Evolutionary conservation across 2,797 vertebrate genomes (phyloP).

Genomic region (Limosa lapponica): DNA sequence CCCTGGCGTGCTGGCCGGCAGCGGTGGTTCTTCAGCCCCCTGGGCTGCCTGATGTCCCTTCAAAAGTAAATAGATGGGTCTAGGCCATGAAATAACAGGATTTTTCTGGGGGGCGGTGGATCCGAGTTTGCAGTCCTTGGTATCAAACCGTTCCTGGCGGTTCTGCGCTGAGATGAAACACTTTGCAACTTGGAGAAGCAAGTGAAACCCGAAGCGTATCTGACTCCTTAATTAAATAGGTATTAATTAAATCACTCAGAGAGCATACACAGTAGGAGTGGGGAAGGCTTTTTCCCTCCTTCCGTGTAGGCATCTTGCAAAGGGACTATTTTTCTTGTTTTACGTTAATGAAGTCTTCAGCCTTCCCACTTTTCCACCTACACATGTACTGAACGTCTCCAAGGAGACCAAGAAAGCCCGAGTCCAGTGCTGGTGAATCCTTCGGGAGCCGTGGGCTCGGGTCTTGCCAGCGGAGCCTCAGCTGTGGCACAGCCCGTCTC

Average conservation of each 20-base stretch:
- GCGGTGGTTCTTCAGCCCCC: neutral
- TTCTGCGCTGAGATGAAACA: neutral
- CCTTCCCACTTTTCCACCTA: conserved; percentile 83
- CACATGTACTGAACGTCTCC: conserved; percentile 82
- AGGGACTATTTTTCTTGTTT: conserved; percentile 81
- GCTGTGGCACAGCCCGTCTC: conserved; percentile 44
- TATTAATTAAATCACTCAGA: conserved; percentile 66
- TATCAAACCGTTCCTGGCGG: neutral
- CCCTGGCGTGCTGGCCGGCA: neutral
- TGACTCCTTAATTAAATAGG: conserved; percentile 63
- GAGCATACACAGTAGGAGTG: conserved; percentile 56
- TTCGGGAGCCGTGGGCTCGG: conserved; percentile 61
- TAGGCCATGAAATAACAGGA: neutral
- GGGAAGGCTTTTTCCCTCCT: conserved; percentile 66
- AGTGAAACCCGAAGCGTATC: conserved; percentile 41
- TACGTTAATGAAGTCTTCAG: conserved; percentile 83
- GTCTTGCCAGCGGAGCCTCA: conserved; percentile 61
- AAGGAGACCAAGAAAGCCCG: conserved; percentile 78
- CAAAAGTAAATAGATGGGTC: neutral
- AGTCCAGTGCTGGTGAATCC: conserved; percentile 77
- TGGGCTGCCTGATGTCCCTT: neutral
- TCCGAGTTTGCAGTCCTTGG: neutral
- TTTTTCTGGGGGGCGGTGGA: neutral
- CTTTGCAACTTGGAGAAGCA: conserved; percentile 10
- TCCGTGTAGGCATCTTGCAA: conserved; percentile 75